Evolutionary conservation across 1,140 invertebrate species (phyloP).

Genomic region (Drosophila mojavensis): DNA sequence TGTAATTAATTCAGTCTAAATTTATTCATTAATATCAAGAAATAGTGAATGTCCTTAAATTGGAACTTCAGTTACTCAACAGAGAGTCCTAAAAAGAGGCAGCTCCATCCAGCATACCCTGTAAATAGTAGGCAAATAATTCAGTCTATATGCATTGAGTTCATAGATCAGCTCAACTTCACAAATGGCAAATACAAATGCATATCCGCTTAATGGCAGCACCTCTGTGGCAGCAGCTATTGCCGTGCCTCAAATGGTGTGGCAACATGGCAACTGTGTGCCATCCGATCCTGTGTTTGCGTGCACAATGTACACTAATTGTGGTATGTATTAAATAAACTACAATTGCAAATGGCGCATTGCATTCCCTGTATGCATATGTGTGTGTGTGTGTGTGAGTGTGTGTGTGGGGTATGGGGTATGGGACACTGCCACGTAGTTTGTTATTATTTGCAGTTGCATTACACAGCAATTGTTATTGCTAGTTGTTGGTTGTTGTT

Average conservation of each 20-base stretch:
- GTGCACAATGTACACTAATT: slow-evolving; percentile 73
- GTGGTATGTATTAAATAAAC: slow-evolving; percentile 79
- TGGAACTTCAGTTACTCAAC: too few species aligned
- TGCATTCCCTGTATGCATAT: slow-evolving; percentile 42
- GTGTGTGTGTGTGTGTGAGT: background rate
- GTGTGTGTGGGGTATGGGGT: background rate
- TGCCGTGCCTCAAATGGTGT: slow-evolving; percentile 33
- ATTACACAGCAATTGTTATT: slow-evolving; percentile 48
- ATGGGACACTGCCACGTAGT: slow-evolving; percentile 45
- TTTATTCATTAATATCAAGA: too few species aligned
- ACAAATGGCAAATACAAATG: slow-evolving; percentile 31
- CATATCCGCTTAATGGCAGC: slow-evolving; percentile 37
- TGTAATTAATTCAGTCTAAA: too few species aligned
- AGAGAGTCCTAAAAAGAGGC: too few species aligned
- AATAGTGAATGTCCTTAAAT: too few species aligned
- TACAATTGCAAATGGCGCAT: slow-evolving; percentile 82
- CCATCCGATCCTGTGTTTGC: slow-evolving; percentile 15
- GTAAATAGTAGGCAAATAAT: too few species aligned
- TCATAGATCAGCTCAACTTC: background rate
- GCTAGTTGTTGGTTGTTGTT: slow-evolving; percentile 9
- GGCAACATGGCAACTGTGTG: slow-evolving; percentile 26
- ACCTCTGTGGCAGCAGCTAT: slow-evolving; percentile 34
- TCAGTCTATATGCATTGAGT: background rate
- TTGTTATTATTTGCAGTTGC: slow-evolving; percentile 66
- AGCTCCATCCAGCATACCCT: too few species aligned